phyloP scores from a whole-genome alignment of 1,140 invertebrate species.

The Trypoxylus dichotomus region DNA sequence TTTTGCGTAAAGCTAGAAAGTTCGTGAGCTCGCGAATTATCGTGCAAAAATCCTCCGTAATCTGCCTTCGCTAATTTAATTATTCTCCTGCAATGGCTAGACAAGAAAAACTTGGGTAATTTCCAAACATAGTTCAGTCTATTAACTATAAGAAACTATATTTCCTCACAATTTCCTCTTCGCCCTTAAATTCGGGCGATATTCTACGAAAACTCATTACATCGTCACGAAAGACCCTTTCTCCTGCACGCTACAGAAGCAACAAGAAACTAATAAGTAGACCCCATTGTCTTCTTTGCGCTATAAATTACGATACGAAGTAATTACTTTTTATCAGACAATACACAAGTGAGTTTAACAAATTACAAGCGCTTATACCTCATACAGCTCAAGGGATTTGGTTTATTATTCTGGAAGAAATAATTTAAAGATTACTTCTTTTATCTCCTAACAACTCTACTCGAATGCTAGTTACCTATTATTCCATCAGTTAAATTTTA shows the following conservation, averaged over 20 bases:
- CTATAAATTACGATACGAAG: neutral
- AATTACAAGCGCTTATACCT: no score
- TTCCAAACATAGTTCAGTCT: neutral
- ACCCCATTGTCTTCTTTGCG: neutral
- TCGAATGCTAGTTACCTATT: no score
- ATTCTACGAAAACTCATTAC: neutral
- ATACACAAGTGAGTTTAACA: neutral
- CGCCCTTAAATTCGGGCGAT: neutral
- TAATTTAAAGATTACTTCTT: no score
- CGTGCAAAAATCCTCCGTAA: neutral
- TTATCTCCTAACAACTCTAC: no score
- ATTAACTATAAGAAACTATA: neutral
- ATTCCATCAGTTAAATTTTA: no score
- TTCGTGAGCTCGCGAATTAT: no score
- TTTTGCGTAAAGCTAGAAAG: no score
- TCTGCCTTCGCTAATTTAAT: neutral
- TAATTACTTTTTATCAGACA: conserved; percentile 3
- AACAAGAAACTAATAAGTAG: conserved; percentile 7
- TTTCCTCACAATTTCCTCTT: neutral
- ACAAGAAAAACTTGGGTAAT: neutral
- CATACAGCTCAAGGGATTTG: no score
- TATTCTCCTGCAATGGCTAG: neutral
- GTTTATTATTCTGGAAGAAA: no score
- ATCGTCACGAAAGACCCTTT: neutral
- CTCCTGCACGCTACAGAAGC: conserved; percentile 1